Conservation (phyloP, 2,797 vertebrate genomes). For the Melanitta fusca region DNA sequence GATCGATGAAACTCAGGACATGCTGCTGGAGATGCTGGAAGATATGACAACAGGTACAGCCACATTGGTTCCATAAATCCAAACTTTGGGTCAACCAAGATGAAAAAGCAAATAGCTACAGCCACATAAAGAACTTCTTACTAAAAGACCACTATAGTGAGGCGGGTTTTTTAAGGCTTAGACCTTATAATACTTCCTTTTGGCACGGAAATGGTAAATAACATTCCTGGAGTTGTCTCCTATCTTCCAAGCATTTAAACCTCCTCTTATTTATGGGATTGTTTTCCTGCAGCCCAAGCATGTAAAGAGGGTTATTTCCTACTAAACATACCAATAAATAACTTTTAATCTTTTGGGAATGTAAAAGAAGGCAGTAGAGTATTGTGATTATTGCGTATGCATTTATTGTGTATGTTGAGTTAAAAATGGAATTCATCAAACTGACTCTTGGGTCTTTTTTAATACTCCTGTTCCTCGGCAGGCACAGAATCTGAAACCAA, state of each 20-base stretch:
- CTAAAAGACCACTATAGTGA: neutral
- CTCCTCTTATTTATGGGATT: neutral
- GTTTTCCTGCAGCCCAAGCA: neutral
- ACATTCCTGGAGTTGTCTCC: neutral
- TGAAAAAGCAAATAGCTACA: neutral
- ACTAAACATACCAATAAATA: neutral
- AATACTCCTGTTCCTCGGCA: conserved; percentile 44
- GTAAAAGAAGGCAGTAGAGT: neutral
- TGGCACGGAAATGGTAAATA: neutral
- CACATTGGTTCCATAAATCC: neutral
- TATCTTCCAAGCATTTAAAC: neutral
- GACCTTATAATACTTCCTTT: neutral
- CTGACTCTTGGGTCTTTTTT: neutral
- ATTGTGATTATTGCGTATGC: neutral
- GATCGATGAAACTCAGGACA: conserved; percentile 98
- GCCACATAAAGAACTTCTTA: neutral
- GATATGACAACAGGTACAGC: conserved; percentile 97
- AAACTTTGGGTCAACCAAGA: neutral
- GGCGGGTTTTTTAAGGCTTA: neutral
- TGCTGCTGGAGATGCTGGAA: conserved; percentile 99
- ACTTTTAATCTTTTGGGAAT: neutral
- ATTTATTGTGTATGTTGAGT: neutral
- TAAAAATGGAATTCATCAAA: neutral
- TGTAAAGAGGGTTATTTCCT: neutral
- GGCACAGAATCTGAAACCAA: conserved; percentile 99